Conservation (phyloP, 2,797 vertebrate genomes). For the Ctenochaetus hawaiiensis region DNA sequence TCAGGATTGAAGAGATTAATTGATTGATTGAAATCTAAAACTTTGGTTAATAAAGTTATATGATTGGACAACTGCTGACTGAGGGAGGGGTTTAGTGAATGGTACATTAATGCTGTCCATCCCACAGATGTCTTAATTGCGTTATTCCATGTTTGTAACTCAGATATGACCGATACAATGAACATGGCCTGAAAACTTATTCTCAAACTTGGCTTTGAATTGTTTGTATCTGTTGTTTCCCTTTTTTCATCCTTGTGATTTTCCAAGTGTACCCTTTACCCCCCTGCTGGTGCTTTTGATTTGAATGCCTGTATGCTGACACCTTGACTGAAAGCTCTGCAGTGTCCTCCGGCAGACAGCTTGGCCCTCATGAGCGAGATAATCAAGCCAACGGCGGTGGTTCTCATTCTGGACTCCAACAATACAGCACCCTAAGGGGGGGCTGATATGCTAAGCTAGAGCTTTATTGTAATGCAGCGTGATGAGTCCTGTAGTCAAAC, state of each 20-base stretch:
- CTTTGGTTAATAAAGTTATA: not conserved
- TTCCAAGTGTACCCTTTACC: conserved; percentile 15
- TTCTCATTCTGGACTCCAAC: conserved; percentile 65
- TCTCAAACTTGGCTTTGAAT: not conserved
- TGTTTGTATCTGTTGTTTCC: conserved; percentile 7
- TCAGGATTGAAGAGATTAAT: too few relatives aligned
- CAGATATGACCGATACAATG: not conserved
- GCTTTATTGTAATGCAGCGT: conserved; percentile 72
- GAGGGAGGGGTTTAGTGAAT: not conserved
- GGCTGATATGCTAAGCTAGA: conserved; percentile 62
- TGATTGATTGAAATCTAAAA: not conserved
- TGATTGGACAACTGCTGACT: not conserved
- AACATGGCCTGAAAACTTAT: not conserved
- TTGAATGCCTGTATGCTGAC: conserved; percentile 41
- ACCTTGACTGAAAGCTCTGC: conserved; percentile 57
- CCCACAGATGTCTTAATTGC: not conserved
- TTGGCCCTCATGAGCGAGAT: conserved; percentile 62
- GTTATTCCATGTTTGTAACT: not conserved
- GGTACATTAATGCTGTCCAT: not conserved
- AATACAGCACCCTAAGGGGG: conserved; percentile 53
- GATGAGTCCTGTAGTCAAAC: conserved; percentile 60
- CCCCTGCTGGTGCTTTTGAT: conserved; percentile 41
- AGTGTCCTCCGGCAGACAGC: conserved; percentile 61
- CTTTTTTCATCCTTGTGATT: conserved; percentile 3
- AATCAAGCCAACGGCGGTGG: conserved; percentile 58